Evolutionary conservation across 2,797 vertebrate species (phyloP), one percentile per base, ranked within the genome.

Genomic region (Brachymystax lenok): DNA sequence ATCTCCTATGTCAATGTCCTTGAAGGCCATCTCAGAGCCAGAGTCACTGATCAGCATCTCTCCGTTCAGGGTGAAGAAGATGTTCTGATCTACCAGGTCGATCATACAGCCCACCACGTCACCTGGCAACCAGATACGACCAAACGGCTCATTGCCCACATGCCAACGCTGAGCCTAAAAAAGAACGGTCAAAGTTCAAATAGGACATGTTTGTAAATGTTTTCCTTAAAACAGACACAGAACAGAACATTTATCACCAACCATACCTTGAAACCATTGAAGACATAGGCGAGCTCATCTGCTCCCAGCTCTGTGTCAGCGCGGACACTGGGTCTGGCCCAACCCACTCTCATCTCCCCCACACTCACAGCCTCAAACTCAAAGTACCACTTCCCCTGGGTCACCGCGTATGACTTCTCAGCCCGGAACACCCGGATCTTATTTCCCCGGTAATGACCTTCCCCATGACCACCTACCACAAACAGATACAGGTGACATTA

Each of bases 51-150:
- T 98, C 78, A 98, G 83, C 94, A 98, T 94, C 88, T 98, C 96
- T 69, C 97, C 97, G 1, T 98, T 98, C 24, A 98, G 95, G 0
- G 97, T 98, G 83, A 98, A 98, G 95, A 96, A 96, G 79, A 98
- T 97, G 90, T 95, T 96, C 92, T 94, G 94, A 85, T 98, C 97
- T 0, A 74, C 85, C 71, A 98, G 94, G 86, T 98, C 97, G 0
- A 98, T 97, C 96, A 98, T 96, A 81, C 97, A 98, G 78, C 97
- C 96, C 10, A 97, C 97, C 1, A 98, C 97, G 0, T 98, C 97
- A 0, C 97, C 97, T 0, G 95, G 90, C 66, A 92, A 96, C 97
- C 97, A 98, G 76, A 95, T 94, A 1, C 97, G 96, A 1, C 97
- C 97, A 67, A 98, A 98, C 0, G 95, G 93, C 81, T 98, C 97